A percentile compares a stretch with the other conserved stretches of the same genome.
phyloP scores from a whole-genome alignment of 2,113 vertebrate species.

The Epinephelus lanceolatus region DNA sequence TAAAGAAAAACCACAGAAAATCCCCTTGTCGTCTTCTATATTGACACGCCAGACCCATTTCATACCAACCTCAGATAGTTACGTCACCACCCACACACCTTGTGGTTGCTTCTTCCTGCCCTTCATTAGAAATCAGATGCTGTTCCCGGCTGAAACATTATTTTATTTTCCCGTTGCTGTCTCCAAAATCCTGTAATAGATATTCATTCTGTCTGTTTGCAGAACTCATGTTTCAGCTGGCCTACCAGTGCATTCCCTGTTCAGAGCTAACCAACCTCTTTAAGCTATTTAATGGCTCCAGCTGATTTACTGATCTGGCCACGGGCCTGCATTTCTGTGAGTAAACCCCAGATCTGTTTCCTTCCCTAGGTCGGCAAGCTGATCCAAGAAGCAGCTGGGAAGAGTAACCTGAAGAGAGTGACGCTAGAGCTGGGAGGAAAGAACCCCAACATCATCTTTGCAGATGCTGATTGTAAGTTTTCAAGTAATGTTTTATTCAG shows the following conservation, averaged over 20 bases:
- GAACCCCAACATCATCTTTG: slow-evolving; percentile 99
- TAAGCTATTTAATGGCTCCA: slow-evolving; percentile 78
- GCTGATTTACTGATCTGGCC: slow-evolving; percentile 76
- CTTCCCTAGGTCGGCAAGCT: slow-evolving; percentile 94
- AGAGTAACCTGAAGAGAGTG: slow-evolving; percentile 98
- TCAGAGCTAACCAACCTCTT: slow-evolving; percentile 70
- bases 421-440: slow-evolving; percentile 99
- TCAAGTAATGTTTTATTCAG: slow-evolving; percentile 49
- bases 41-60: slow-evolving; percentile 43
- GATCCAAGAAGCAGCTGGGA: slow-evolving; percentile 99
- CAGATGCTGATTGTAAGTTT: slow-evolving; percentile 98
- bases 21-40: slow-evolving; percentile 20
- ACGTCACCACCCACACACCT: slow-evolving; percentile 73
- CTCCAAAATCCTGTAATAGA: slow-evolving; percentile 73
- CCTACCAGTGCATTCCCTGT: slow-evolving; percentile 58
- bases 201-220: slow-evolving; percentile 78
- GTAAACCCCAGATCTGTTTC: slow-evolving; percentile 81
- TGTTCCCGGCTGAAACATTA: slow-evolving; percentile 66
- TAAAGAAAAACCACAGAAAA: slow-evolving; percentile 33
- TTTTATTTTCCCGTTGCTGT: slow-evolving; percentile 68
- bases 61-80: slow-evolving; percentile 32
- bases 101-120: slow-evolving; percentile 78
- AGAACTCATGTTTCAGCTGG: slow-evolving; percentile 75
- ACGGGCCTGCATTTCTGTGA: slow-evolving; percentile 64
- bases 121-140: slow-evolving; percentile 71